Evolutionary conservation across 2,113 vertebrate species (phyloP), one percentile per base, ranked within the genome.

Genomic region (Podarcis cretensis): DNA sequence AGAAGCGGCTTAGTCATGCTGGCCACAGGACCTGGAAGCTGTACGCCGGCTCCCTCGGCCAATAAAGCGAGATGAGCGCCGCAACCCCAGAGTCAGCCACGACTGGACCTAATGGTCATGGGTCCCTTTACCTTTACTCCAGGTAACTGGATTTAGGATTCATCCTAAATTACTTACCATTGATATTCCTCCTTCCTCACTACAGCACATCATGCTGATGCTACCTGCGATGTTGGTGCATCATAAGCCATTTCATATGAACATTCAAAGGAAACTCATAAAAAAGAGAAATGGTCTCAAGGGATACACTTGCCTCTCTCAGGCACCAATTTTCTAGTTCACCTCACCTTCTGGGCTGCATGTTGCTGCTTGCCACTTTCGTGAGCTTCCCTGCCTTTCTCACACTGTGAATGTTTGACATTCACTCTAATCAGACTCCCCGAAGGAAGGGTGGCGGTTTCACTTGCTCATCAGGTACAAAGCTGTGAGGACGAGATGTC

Each of bases 381-480:
- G 21, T 35, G 30, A 37, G 5, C 20, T 35, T 83, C 73, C 89
- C 86, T 92, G 81, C 86, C 75, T 78, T 90, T 78, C 78, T 90
- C 77, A 89, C 87, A 85, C 27, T 88, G 3, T 48, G 82, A 27
- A 32, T 77, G 89, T 83, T 66, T 78, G 86, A 87, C 2, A 48
- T 81, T 90, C 74, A 77, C 85, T 91, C 92, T 37, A 30, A 21
- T 82, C 35, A 14, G 6, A 3, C 73, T 81, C 92, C 94, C 93
- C 90, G 81, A 81, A 43, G 91, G 77, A 63, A 95, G 93, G 90
- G 93, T 88, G 89, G 79, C 81, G 92, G 73, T 83, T 95, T 87
- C 63, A 76, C 85, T 93, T 69, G 81, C 35, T 68, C 25, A 89
- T 94, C 54, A 91, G 57, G 74, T 90, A 88, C 94, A 94, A 87